A percentile compares a stretch with the other conserved stretches of the same genome.
These are phyloP conservation scores for Clarias fuscus DNA, from an alignment of 2,797 vertebrate genomes.

Conservation along the genomic window DNA sequence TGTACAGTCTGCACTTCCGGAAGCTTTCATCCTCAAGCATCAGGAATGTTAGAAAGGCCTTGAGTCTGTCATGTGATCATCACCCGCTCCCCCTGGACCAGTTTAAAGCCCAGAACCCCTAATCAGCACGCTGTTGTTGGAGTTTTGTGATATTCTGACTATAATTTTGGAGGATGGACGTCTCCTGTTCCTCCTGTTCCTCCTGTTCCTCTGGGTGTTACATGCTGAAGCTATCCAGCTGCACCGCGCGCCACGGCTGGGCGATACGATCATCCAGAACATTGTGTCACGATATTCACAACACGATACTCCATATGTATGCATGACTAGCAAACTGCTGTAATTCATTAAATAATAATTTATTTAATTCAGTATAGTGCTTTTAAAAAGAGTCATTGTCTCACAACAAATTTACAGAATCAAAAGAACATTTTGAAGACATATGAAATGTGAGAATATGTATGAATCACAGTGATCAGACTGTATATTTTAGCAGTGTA, in stretches of 20 bases:
- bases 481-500: too few relatives aligned
- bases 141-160: not conserved
- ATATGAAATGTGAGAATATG: too few relatives aligned
- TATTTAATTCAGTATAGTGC: not conserved
- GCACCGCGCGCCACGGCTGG: not conserved
- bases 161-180: not conserved
- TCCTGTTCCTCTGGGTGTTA: not conserved
- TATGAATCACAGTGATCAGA: too few relatives aligned
- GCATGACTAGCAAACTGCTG: not conserved
- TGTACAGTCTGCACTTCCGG: conserved; percentile 47
- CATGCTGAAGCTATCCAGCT: not conserved
- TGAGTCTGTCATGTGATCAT: conserved; percentile 28
- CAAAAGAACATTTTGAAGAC: too few relatives aligned
- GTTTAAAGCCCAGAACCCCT: not conserved
- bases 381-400: too few relatives aligned
- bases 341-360: not conserved
- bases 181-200: not conserved
- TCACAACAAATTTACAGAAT: too few relatives aligned
- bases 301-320: not conserved
- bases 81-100: not conserved
- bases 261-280: not conserved
- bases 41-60: conserved; percentile 10
- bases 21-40: not conserved
- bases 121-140: not conserved
- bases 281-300: not conserved